phyloP scores from a whole-genome alignment of 1,140 invertebrate genomes.

The Solen grandis region DNA sequence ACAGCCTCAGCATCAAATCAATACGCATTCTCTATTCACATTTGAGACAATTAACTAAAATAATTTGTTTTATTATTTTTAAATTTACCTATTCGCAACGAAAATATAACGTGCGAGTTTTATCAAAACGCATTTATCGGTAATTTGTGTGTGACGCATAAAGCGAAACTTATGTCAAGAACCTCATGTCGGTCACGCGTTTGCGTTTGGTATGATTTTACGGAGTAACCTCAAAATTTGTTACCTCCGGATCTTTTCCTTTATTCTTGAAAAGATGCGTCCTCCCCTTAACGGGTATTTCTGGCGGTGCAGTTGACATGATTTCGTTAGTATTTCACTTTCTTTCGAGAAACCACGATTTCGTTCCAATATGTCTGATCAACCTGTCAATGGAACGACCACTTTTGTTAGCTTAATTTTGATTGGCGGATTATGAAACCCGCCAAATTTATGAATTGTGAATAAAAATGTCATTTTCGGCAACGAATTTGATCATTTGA shows the following conservation, averaged over 20 bases:
- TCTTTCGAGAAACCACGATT: constrained; percentile 28
- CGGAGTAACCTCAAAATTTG: too few species aligned
- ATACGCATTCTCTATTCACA: too few species aligned
- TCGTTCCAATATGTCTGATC: constrained; percentile 48
- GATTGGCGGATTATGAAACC: constrained; percentile 23
- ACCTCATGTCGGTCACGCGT: too few species aligned
- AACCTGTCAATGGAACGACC: constrained; percentile 2
- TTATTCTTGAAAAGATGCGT: constrained; percentile 98
- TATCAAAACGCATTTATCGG: too few species aligned
- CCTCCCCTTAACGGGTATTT: constrained; percentile 80
- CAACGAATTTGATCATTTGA: not conserved
- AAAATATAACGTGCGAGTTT: too few species aligned
- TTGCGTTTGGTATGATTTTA: too few species aligned
- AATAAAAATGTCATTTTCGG: not conserved
- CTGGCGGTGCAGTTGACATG: constrained; percentile 22
- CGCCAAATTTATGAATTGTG: not conserved
- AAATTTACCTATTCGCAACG: too few species aligned
- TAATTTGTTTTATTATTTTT: too few species aligned
- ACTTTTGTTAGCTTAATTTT: constrained; percentile 6
- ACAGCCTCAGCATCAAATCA: too few species aligned
- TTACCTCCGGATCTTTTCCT: constrained; percentile 97
- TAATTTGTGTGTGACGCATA: too few species aligned
- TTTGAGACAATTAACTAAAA: too few species aligned
- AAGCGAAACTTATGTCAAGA: too few species aligned
- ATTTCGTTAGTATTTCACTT: not conserved